Evolutionary conservation across 2,888 invertebrate genomes (phyloP).

Genomic region (Pasiphila rectangulata): DNA sequence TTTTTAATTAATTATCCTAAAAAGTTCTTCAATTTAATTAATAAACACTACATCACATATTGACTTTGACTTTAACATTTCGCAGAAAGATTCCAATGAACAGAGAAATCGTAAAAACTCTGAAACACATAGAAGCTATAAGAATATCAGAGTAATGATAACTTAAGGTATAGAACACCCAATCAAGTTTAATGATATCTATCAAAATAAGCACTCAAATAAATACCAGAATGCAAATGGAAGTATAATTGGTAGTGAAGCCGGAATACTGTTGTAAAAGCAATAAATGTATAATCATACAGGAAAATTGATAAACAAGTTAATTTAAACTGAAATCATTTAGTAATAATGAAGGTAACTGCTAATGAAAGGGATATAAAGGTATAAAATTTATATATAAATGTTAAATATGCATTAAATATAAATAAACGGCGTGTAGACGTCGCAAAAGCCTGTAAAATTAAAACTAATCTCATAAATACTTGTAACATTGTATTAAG

Average conservation of each 20-base stretch:
- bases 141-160: no score
- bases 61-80: no score
- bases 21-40: no score
- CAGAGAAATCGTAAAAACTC: no score
- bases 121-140: no score
- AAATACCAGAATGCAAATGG: background rate
- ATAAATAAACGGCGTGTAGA: constrained; percentile 1
- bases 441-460: background rate
- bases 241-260: constrained; percentile 1
- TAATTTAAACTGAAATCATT: constrained; percentile 7
- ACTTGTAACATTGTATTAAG: background rate
- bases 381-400: background rate
- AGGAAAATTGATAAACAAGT: constrained; percentile 1
- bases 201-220: background rate
- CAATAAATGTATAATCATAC: background rate
- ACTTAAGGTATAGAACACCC: background rate
- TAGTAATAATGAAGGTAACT: constrained; percentile 7
- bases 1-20: no score
- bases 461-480: background rate
- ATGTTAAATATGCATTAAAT: constrained; percentile 11
- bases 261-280: background rate
- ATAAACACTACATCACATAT: no score
- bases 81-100: no score
- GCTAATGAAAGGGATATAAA: constrained; percentile 11
- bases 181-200: no score